Evolutionary conservation across 2,113 vertebrate genomes (phyloP).

Genomic region (Spizaetus ornatus): DNA sequence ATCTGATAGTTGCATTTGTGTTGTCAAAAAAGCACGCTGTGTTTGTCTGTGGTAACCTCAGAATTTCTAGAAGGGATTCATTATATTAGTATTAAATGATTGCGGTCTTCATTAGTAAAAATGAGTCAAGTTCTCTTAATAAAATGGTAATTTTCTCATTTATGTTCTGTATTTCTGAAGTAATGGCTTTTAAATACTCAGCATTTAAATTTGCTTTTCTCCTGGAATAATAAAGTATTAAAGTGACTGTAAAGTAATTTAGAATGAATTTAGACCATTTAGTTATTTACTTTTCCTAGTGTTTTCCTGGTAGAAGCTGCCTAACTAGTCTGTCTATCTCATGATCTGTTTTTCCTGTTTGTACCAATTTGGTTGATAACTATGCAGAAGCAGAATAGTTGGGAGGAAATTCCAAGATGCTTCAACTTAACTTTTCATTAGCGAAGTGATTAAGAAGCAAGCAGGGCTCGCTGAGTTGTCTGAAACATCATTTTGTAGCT

Average conservation of each 20-base stretch:
- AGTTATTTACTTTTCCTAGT: neutral
- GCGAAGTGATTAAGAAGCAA: neutral
- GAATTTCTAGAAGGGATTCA: neutral
- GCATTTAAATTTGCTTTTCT: neutral
- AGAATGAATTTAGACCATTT: neutral
- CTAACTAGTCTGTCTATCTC: neutral
- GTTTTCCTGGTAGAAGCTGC: neutral
- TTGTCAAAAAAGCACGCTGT: neutral
- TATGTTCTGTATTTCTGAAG: neutral
- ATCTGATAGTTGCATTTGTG: neutral
- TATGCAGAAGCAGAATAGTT: neutral
- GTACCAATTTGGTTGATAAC: neutral
- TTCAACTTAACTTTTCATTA: neutral
- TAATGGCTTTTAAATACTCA: neutral
- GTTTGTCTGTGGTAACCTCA: neutral
- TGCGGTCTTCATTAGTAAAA: neutral
- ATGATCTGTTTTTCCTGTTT: neutral
- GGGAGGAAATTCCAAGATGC: neutral
- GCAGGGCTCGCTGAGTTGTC: neutral
- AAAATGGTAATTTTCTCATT: slow-evolving; percentile 29
- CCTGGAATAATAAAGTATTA: neutral
- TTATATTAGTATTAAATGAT: neutral
- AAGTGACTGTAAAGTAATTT: neutral
- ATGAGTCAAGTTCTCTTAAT: slow-evolving; percentile 17
- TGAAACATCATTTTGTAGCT: neutral